phyloP scores from a whole-genome alignment of 2,888 invertebrate genomes.

The Lysandra bellargus region DNA sequence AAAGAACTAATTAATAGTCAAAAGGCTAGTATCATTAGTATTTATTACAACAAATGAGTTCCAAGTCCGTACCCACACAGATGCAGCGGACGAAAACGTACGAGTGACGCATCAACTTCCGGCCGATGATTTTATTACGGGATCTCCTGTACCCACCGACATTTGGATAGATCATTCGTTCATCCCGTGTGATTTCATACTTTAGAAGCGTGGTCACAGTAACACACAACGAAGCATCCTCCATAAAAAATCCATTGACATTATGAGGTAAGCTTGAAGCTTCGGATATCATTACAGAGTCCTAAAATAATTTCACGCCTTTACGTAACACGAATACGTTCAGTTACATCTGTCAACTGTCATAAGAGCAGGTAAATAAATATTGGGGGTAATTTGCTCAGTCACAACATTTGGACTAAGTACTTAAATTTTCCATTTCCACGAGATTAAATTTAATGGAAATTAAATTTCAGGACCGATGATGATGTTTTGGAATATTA shows the following conservation, averaged over 20 bases:
- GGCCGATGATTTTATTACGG: slow-evolving; percentile 75
- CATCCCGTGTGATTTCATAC: slow-evolving; percentile 8
- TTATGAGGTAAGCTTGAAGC: background rate
- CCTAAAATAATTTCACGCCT: slow-evolving; percentile 1
- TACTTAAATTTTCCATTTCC: background rate
- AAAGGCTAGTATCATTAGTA: slow-evolving; percentile 26
- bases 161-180: slow-evolving; percentile 24
- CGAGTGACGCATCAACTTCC: slow-evolving; percentile 78
- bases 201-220: background rate
- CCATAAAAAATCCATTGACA: background rate
- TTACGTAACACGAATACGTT: slow-evolving; percentile 4
- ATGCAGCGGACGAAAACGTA: slow-evolving; percentile 70
- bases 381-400: background rate
- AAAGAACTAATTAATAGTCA: slow-evolving; percentile 11
- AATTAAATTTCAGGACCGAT: background rate
- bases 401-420: background rate
- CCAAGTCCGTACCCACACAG: slow-evolving; percentile 59
- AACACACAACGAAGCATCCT: background rate
- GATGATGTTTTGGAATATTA: slow-evolving; percentile 5
- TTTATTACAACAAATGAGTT: slow-evolving; percentile 32
- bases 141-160: slow-evolving; percentile 58
- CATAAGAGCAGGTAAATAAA: background rate
- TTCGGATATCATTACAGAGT: slow-evolving; percentile 1
- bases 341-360: background rate
- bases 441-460: background rate